Evolutionary conservation across 2,797 vertebrate species (phyloP).

Genomic region (Ibycter americanus): DNA sequence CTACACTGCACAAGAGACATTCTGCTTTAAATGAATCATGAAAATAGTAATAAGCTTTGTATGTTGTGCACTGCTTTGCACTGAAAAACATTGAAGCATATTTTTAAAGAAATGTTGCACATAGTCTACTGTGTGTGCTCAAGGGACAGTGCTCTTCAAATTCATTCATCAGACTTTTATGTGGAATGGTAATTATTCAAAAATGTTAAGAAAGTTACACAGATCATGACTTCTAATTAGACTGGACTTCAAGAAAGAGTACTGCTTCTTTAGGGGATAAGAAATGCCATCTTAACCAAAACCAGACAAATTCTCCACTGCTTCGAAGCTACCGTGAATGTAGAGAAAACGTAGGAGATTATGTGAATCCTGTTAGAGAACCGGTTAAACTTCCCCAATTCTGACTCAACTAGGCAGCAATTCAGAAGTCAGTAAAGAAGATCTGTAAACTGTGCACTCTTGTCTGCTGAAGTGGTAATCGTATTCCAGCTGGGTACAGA

Average conservation of each 20-base stretch:
- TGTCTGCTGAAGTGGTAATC: not conserved
- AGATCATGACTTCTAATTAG: not conserved
- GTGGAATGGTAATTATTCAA: not conserved
- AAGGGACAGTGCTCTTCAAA: not conserved
- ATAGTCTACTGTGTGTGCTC: not conserved
- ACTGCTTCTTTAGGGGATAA: not conserved
- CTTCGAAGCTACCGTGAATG: not conserved
- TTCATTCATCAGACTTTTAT: not conserved
- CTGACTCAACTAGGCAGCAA: slow-evolving; percentile 16
- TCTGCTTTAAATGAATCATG: not conserved
- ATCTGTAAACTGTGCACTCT: not conserved
- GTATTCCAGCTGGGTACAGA: not conserved
- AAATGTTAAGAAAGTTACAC: not conserved
- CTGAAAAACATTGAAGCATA: not conserved
- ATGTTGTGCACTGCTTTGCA: not conserved
- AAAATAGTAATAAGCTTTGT: not conserved
- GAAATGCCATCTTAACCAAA: not conserved
- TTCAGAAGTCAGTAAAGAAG: not conserved
- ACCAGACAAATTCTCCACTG: not conserved
- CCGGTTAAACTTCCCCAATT: not conserved
- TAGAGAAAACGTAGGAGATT: not conserved
- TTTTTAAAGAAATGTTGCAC: not conserved
- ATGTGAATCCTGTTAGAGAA: not conserved
- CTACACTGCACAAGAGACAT: not conserved
- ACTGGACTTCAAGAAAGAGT: not conserved